These are phyloP conservation scores for Echeneis naucrates DNA, from an alignment of 2,797 vertebrate genomes.

Conservation along the genomic window DNA sequence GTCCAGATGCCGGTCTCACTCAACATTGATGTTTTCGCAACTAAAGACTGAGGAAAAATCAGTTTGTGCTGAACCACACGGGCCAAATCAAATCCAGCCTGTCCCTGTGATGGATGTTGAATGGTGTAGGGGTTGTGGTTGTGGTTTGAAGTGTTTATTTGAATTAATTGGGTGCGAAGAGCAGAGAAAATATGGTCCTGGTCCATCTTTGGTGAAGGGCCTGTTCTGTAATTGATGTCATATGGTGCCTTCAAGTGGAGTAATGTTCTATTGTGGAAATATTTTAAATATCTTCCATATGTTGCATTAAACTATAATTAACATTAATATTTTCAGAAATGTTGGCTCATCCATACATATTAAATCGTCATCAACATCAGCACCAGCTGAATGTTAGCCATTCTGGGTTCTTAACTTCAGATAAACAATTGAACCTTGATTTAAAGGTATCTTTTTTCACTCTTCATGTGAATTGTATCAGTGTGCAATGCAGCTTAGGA, in stretches of 20 bases:
- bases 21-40: not conserved
- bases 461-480: not conserved
- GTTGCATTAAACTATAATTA: too few species aligned
- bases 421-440: not conserved
- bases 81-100: not conserved
- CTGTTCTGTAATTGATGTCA: not conserved
- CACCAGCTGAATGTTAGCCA: too few species aligned
- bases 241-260: not conserved
- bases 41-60: not conserved
- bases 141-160: constrained; percentile 23
- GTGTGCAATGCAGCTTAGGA: too few species aligned
- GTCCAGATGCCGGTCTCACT: not conserved
- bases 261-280: not conserved
- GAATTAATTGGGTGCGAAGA: constrained; percentile 29
- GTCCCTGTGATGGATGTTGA: constrained; percentile 14
- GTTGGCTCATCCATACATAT: too few species aligned
- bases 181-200: constrained; percentile 2
- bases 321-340: too few species aligned
- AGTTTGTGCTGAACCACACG: not conserved
- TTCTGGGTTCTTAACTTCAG: too few species aligned
- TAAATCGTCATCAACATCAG: too few species aligned
- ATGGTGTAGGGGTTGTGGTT: constrained; percentile 12
- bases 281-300: not conserved
- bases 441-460: not conserved
- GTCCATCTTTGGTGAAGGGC: not conserved